Conservation (phyloP, 2,888 invertebrate species). For the Epirrhoe tristata region DNA sequence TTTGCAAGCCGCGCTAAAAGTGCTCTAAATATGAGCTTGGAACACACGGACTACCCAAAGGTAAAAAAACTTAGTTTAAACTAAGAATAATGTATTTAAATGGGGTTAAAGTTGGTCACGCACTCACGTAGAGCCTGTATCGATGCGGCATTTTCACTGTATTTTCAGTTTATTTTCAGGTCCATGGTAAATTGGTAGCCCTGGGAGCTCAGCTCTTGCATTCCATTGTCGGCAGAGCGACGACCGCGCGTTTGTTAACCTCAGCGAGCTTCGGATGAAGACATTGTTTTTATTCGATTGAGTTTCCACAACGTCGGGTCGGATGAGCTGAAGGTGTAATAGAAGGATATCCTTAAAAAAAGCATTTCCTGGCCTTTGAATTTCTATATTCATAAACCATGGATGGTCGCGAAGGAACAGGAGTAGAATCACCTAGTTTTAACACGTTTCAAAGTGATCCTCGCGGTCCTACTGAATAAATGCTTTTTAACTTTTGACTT, state of each 20-base stretch:
- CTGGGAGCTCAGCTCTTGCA: constrained; percentile 31
- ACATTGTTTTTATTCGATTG: constrained; percentile 46
- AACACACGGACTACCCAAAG: too few species aligned
- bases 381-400: too few species aligned
- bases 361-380: not conserved
- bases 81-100: not conserved
- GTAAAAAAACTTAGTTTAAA: not conserved
- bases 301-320: constrained; percentile 29
- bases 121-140: not conserved
- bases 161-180: constrained; percentile 10
- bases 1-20: too few species aligned
- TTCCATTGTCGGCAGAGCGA: constrained; percentile 39
- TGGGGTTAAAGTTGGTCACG: not conserved
- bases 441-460: too few species aligned
- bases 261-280: constrained; percentile 37
- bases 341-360: not conserved
- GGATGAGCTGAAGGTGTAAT: constrained; percentile 16
- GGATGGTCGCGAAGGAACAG: too few species aligned
- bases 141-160: not conserved
- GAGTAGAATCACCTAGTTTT: too few species aligned
- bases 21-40: too few species aligned
- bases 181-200: constrained; percentile 39
- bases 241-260: constrained; percentile 46
- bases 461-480: too few species aligned
- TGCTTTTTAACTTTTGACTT: too few species aligned